Evolutionary conservation across 2,113 vertebrate species (phyloP).

Genomic region (Phocoena phocoena): DNA sequence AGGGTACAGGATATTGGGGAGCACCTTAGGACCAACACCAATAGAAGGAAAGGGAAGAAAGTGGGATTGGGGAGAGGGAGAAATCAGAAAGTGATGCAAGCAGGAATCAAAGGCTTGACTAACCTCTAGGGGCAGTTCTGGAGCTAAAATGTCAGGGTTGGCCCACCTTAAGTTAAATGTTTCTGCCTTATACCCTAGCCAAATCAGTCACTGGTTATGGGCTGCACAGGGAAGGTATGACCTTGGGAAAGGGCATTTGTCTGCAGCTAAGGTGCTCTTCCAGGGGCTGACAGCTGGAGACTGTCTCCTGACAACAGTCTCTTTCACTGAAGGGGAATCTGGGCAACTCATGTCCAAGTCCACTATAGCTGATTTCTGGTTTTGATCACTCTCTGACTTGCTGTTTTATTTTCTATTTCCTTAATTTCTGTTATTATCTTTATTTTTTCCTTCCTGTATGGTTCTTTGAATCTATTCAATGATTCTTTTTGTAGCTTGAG

Average conservation of each 20-base stretch:
- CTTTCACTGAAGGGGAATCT: neutral
- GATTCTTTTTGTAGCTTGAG: neutral
- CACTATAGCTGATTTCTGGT: neutral
- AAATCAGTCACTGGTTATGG: neutral
- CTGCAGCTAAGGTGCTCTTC: neutral
- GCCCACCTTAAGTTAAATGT: neutral
- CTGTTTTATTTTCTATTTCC: neutral
- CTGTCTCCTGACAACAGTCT: neutral
- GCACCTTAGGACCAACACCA: neutral
- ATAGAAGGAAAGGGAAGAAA: neutral
- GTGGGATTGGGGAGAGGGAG: neutral
- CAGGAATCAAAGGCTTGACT: neutral
- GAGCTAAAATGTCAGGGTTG: neutral
- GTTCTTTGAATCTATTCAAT: neutral
- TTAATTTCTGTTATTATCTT: neutral
- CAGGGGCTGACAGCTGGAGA: neutral
- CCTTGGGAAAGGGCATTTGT: neutral
- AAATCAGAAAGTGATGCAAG: neutral
- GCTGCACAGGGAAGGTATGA: neutral
- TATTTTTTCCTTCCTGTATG: neutral
- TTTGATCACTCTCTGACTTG: neutral
- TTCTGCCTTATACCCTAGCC: neutral
- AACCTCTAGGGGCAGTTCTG: neutral
- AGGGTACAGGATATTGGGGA: neutral
- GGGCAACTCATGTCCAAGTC: neutral